phyloP scores from a whole-genome alignment of 2,113 vertebrate species.

The Seriola dumerili region DNA sequence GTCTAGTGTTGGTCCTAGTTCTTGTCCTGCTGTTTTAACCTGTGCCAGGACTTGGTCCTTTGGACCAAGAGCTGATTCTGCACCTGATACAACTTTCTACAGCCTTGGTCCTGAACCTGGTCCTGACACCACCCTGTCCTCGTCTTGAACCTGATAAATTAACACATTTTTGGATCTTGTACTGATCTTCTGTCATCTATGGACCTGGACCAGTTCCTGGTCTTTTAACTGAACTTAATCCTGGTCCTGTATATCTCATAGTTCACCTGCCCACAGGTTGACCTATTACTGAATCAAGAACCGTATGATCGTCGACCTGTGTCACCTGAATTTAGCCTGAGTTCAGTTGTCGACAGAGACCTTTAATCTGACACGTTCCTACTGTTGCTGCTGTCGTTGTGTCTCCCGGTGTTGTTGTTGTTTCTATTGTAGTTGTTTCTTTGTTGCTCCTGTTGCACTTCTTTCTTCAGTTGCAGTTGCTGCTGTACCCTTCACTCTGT shows the following conservation, averaged over 20 bases:
- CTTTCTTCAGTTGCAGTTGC: too few relatives aligned
- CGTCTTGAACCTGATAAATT: neutral
- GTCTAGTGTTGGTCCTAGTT: too few relatives aligned
- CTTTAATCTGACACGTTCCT: neutral
- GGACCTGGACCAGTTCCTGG: neutral
- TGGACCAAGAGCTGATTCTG: too few relatives aligned
- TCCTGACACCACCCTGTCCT: neutral
- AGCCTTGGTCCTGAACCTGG: too few relatives aligned
- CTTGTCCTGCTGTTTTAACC: too few relatives aligned
- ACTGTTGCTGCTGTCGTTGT: too few relatives aligned
- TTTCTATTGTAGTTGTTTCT: too few relatives aligned
- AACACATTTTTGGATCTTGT: neutral
- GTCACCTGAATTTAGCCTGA: neutral
- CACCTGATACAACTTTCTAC: too few relatives aligned
- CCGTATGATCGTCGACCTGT: too few relatives aligned
- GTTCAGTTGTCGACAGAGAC: slow-evolving; percentile 5
- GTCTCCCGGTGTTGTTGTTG: too few relatives aligned
- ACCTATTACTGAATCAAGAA: slow-evolving; percentile 19
- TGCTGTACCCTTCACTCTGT: neutral
- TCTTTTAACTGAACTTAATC: neutral
- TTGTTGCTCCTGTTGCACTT: neutral
- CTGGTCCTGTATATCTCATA: neutral
- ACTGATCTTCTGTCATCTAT: neutral
- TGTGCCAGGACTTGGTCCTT: too few relatives aligned
- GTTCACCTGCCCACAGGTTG: neutral